Evolutionary conservation across 2,797 vertebrate genomes (phyloP).

Genomic region (Alosa sapidissima): DNA sequence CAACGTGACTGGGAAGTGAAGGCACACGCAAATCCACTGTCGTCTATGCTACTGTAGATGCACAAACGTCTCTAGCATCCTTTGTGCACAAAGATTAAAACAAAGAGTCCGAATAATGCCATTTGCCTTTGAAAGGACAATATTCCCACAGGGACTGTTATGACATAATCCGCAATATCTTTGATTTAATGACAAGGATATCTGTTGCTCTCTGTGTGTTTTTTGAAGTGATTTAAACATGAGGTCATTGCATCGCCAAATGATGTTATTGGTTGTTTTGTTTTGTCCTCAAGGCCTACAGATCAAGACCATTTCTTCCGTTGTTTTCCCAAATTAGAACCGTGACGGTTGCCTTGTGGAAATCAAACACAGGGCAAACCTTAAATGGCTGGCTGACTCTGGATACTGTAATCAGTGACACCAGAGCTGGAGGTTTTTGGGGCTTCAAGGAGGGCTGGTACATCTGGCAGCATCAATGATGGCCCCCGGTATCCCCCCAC

Average conservation of each 20-base stretch:
- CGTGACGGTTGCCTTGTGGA: slow-evolving; percentile 33
- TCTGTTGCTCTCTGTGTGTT: background rate
- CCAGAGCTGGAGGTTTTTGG: background rate
- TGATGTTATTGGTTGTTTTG: slow-evolving; percentile 5
- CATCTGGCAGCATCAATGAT: slow-evolving; percentile 26
- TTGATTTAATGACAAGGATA: background rate
- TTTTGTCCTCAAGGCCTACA: background rate
- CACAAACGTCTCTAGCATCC: background rate
- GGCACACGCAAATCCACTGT: background rate
- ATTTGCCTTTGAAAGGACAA: background rate
- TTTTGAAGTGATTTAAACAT: background rate
- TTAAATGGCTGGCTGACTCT: slow-evolving; percentile 6
- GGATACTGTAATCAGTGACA: slow-evolving; percentile 8
- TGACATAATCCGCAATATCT: background rate
- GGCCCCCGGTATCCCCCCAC: slow-evolving; percentile 17
- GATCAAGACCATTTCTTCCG: slow-evolving; percentile 29
- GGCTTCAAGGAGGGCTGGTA: slow-evolving; percentile 23
- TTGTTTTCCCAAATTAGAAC: slow-evolving; percentile 30
- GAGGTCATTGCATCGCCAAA: slow-evolving; percentile 7
- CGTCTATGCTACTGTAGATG: background rate
- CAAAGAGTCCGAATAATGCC: background rate
- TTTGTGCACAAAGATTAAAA: background rate
- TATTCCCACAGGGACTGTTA: background rate
- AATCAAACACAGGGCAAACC: background rate
- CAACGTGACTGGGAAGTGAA: slow-evolving; percentile 9